Evolutionary conservation across 2,888 invertebrate species (phyloP).

Genomic region (Merodon equestris): DNA sequence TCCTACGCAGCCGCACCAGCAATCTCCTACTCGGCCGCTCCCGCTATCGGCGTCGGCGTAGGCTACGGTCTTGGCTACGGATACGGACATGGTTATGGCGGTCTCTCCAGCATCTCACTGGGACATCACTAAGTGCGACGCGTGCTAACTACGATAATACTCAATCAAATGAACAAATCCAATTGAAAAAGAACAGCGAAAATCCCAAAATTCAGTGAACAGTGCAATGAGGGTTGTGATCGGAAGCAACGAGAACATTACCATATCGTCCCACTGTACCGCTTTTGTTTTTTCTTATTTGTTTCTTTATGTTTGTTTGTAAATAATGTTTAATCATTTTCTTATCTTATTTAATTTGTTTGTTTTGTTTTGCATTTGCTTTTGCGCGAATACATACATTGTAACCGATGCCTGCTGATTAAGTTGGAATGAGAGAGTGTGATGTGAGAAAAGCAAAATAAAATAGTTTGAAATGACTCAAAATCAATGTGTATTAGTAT

Average conservation of each 20-base stretch:
- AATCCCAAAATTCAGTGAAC: slow-evolving; percentile 66
- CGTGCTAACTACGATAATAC: slow-evolving; percentile 33
- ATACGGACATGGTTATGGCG: slow-evolving; percentile 67
- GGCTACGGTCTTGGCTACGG: slow-evolving; percentile 70
- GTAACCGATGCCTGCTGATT: slow-evolving; percentile 47
- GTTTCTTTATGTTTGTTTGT: slow-evolving; percentile 55
- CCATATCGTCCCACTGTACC: slow-evolving; percentile 36
- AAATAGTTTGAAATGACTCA: slow-evolving; percentile 51
- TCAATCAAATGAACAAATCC: slow-evolving; percentile 46
- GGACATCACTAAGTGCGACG: slow-evolving; percentile 57
- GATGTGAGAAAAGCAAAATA: slow-evolving; percentile 53
- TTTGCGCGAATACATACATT: slow-evolving; percentile 51
- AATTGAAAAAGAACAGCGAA: slow-evolving; percentile 42
- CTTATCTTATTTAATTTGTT: slow-evolving; percentile 52
- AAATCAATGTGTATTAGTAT: neutral
- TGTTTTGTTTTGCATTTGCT: slow-evolving; percentile 60
- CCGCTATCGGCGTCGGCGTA: slow-evolving; percentile 70
- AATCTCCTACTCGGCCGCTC: slow-evolving; percentile 70
- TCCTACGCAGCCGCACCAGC: slow-evolving; percentile 70
- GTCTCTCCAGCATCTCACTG: slow-evolving; percentile 29
- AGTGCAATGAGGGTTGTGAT: slow-evolving; percentile 63
- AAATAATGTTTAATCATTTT: slow-evolving; percentile 63
- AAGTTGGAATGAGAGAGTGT: slow-evolving; percentile 64
- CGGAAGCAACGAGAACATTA: slow-evolving; percentile 28
- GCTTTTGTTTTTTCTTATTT: slow-evolving; percentile 35